Base-by-base conservation (phyloP, 2,113 vertebrate species). In the Cnemophilus loriae region DNA sequence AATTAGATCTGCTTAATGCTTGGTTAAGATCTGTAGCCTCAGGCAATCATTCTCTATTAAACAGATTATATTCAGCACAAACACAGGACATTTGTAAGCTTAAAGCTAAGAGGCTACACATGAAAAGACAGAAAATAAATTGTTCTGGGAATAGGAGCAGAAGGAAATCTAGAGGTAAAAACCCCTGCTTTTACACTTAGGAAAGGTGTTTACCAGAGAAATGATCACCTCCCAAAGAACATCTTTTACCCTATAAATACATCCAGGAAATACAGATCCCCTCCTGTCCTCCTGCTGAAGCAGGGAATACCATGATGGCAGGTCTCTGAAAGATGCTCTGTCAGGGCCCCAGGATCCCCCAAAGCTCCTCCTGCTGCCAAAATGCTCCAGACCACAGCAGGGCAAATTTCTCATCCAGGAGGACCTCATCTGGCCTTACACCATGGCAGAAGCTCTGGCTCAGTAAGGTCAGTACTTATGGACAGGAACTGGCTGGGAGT, bases 41-140 rank as follows among this genome's bases (percentile, higher is more conserved):
- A 60, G 92, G 92, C 83, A 88, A 92, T 84, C 47, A 46, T 89
- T 87, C 86, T 64, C 76, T 87, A 37, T 94, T 95, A 94, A 93
- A 93, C 5, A 86, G 67, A 90, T 94, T 86, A 90, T 68, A 93
- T 64, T 78, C 90, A 79, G 76, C 80, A 84, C 64, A 78, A 84
- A 86, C 80, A 89, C 41, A 52, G 68, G 44, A 71, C 83, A 68
- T 94, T 94, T 78, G 47, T 87, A 90, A 88, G 64, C 39, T 71
- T 78, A 90, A 89, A 82, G 35, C 35, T 84, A 68, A 70, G 37
- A 90, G 22, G 47, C 75, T 79, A 70, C 23, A 90, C 56, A 63
- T 55, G 56, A 92, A 95, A 93, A 68, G 56, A 35, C 60, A 92
- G 53, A 89, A 96, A 84, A 94, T 37, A 86, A 79, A 89, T 77